Conservation (phyloP, 2,888 invertebrate genomes). For the Drosophila histrio region DNA sequence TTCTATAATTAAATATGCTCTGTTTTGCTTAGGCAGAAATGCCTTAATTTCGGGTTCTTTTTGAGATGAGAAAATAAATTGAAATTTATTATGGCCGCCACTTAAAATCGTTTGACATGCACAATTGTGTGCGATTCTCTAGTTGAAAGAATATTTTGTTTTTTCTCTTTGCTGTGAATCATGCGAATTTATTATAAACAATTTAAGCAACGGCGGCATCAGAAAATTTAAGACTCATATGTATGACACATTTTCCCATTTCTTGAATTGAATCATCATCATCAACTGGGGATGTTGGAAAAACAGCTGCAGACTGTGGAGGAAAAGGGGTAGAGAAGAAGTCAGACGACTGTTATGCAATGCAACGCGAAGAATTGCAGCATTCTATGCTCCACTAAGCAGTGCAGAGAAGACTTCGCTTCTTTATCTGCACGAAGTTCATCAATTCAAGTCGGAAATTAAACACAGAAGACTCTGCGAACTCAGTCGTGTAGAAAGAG, state of each 20-base stretch:
- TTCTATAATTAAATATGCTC: constrained; percentile 1
- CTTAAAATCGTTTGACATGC: constrained; percentile 66
- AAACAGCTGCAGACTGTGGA: constrained; percentile 13
- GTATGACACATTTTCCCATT: constrained; percentile 65
- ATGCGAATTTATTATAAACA: constrained; percentile 70
- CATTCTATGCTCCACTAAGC: constrained; percentile 67
- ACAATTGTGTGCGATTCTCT: constrained; percentile 59
- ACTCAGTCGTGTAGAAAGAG: constrained; percentile 75
- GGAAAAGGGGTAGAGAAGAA: neutral
- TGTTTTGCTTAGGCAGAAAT: neutral
- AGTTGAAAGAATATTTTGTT: constrained; percentile 11
- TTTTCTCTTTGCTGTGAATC: constrained; percentile 53
- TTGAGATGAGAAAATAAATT: constrained; percentile 50
- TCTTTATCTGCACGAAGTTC: constrained; percentile 74
- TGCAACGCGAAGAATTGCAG: constrained; percentile 61
- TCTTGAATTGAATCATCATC: constrained; percentile 64
- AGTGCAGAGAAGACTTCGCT: constrained; percentile 15
- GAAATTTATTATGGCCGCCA: constrained; percentile 69
- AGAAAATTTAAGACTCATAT: constrained; percentile 42
- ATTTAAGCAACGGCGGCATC: constrained; percentile 39
- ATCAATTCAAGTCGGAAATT: constrained; percentile 77
- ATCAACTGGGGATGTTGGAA: constrained; percentile 6
- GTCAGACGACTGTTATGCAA: constrained; percentile 57
- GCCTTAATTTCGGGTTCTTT: neutral
- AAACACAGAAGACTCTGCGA: constrained; percentile 52